A percentile compares a stretch with the other conserved stretches of the same genome.
Conservation (phyloP, 2,888 invertebrate species). For the Polyommatus iphigenia region DNA sequence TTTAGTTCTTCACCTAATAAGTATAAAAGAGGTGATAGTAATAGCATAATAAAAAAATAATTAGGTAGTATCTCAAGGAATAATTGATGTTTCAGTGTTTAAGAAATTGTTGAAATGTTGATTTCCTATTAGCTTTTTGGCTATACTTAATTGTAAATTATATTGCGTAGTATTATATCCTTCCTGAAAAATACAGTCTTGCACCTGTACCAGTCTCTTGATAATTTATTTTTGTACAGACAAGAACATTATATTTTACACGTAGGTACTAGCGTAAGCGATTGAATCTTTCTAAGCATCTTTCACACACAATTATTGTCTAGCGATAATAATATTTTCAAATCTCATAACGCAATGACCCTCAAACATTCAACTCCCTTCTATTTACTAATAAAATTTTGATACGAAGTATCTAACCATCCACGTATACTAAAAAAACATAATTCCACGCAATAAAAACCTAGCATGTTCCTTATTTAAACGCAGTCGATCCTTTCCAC, state of each 20-base stretch:
- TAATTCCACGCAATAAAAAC: not conserved
- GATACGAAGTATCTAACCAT: not conserved
- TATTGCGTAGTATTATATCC: not conserved
- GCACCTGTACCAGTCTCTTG: too few species aligned
- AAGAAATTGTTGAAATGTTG: too few species aligned
- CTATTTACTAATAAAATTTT: not conserved
- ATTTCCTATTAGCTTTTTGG: too few species aligned
- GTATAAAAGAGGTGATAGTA: too few species aligned
- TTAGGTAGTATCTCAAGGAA: too few species aligned
- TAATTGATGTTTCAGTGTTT: not conserved
- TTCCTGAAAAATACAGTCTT: not conserved
- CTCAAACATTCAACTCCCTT: conserved; percentile 63
- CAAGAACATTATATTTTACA: too few species aligned
- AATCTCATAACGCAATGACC: conserved; percentile 52
- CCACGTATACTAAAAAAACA: not conserved
- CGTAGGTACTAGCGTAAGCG: too few species aligned
- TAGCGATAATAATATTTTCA: conserved; percentile 39
- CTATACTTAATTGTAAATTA: too few species aligned
- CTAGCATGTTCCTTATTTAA: conserved; percentile 44
- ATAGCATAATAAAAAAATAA: too few species aligned
- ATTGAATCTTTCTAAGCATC: not conserved
- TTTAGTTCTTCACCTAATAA: too few species aligned
- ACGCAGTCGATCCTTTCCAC: conserved; percentile 71
- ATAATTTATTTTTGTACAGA: too few species aligned
- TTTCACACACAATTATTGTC: not conserved